These are phyloP conservation scores for Tanytarsus gracilentus DNA, from an alignment of 2,888 invertebrate genomes.

Conservation along the genomic window DNA sequence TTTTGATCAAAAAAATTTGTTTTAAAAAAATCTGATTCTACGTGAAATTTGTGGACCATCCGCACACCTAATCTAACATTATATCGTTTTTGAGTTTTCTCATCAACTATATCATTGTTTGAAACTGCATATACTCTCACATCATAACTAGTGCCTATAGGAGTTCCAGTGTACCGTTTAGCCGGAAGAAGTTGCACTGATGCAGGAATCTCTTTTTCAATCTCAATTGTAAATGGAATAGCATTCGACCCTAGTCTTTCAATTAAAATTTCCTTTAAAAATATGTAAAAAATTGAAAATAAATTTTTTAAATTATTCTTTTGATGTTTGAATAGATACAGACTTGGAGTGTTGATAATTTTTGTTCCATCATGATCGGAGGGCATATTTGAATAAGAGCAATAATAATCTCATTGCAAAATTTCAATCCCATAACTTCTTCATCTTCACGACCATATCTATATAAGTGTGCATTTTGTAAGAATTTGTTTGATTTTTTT, in stretches of 20 bases:
- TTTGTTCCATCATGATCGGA: constrained; percentile 48
- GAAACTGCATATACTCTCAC: constrained; percentile 63
- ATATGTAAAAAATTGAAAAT: constrained; percentile 35
- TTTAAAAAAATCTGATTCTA: constrained; percentile 12
- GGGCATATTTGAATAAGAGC: constrained; percentile 82
- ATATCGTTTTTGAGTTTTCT: constrained; percentile 68
- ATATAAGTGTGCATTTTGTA: constrained; percentile 26
- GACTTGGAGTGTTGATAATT: constrained; percentile 63
- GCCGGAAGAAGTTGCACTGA: constrained; percentile 85
- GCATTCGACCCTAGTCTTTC: constrained; percentile 70
- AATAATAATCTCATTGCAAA: constrained; percentile 95
- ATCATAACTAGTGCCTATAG: constrained; percentile 86
- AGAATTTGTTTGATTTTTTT: neutral
- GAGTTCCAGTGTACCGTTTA: constrained; percentile 82
- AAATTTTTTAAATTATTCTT: constrained; percentile 4
- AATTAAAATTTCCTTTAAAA: constrained; percentile 75
- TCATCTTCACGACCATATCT: constrained; percentile 94
- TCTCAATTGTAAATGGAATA: constrained; percentile 69
- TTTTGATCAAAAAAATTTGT: too few species aligned
- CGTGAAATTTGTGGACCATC: constrained; percentile 55
- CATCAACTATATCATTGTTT: constrained; percentile 73
- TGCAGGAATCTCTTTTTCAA: constrained; percentile 78
- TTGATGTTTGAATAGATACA: constrained; percentile 29
- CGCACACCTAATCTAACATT: constrained; percentile 79
- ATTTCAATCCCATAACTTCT: constrained; percentile 95